These are phyloP conservation scores for Dolichopus griseipennis DNA, from an alignment of 2,888 invertebrate species.

Conservation along the genomic window DNA sequence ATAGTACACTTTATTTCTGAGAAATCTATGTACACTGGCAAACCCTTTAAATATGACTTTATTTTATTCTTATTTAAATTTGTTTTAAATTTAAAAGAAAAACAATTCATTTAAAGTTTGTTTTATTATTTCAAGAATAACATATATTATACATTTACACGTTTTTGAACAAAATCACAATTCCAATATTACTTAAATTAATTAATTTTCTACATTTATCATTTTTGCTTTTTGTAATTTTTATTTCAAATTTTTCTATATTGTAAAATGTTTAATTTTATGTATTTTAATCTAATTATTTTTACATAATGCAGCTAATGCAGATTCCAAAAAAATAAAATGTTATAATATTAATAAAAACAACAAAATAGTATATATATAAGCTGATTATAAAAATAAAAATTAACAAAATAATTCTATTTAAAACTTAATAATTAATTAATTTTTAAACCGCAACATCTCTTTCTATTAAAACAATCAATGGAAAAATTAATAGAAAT, in stretches of 20 bases:
- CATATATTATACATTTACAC: constrained; percentile 1
- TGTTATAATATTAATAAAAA: background rate
- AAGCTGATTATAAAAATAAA: background rate
- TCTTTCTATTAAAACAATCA: constrained; percentile 26
- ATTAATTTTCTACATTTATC: background rate
- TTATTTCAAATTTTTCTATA: background rate
- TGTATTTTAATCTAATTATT: background rate
- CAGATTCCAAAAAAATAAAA: background rate
- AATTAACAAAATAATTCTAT: background rate
- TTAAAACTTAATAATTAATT: background rate
- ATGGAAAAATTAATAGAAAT: constrained; percentile 26
- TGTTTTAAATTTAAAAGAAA: no score
- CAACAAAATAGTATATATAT: background rate
- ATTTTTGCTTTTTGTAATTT: background rate
- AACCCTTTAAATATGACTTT: no score
- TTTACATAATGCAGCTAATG: no score
- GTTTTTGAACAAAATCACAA: constrained; percentile 1
- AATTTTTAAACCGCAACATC: background rate
- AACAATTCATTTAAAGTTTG: background rate
- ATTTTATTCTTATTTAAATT: no score
- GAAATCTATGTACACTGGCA: no score
- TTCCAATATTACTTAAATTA: background rate
- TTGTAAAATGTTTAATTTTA: background rate
- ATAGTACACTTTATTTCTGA: no score
- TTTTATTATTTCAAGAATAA: constrained; percentile 2